Evolutionary conservation across 2,888 invertebrate genomes (phyloP), one percentile per base, ranked within the genome.

Genomic region (Resseliella maxima): DNA sequence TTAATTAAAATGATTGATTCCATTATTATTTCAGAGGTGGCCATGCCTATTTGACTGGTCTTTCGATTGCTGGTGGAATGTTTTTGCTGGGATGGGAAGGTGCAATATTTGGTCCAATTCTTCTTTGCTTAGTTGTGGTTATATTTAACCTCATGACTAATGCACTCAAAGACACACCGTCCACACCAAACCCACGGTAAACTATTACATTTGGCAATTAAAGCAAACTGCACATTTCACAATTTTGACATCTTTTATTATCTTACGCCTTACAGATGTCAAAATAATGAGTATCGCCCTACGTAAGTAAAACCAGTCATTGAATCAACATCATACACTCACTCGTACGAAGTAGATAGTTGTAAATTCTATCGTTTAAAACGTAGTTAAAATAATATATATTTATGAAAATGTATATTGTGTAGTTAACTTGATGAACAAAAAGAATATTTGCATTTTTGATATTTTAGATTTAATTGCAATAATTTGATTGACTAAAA

Each of bases 81-180:
- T 98, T 98, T 92, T 99, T 98, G 93, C 92, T 99, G 88, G 99
- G 99, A 0, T 95, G 98, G 87, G 97, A 99, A 91, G 99, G 99
- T 0, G 99, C 99, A 0, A 97, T 99, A 88, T 95, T 99, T 87
- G 99, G 99, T 0, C 99, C 99, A 0, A 93, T 99, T 45, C 93
- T 99, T 86, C 93, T 99, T 0, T 99, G 99, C 91, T 96, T 96
- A 89, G 94, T 99, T 86, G 96, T 99, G 92, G 99, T 99, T 0
- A 96, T 96, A 24, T 94, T 98, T 88, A 97, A 98, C 91, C 92
- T 98, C 87, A 95, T 95, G 72, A 94, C 95, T 27, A 93, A 93
- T 86, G 93, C 95, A 88, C 93, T 95, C 88, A 92, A 94, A 87
- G 94, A 94, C 89, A 93, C 94, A 0, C 94, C 94, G 0, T 92